Base-by-base conservation (phyloP, 1,140 invertebrate genomes). In the Drosophila pseudoobscura region DNA sequence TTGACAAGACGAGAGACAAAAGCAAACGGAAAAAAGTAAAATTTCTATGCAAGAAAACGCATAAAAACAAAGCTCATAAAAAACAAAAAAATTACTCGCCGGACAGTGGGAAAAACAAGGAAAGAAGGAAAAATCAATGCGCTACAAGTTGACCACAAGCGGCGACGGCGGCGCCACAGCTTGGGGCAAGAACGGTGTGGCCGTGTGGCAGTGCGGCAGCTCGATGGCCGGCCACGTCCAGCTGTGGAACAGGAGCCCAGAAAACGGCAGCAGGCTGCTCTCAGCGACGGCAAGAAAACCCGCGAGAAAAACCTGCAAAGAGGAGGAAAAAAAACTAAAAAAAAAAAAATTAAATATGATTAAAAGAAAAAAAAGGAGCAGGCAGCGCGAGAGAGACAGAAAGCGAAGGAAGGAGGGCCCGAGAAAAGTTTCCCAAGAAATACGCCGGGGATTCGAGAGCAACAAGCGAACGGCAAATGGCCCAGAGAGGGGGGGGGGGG, bases 331-430 rank as follows among this genome's bases (percentile, higher is more conserved):
- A 69, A 61, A 45, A 2, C 1, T 1, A 54, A 51, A 69, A 78
- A 80, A 52, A 75, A 85, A 88, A 39, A 88, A 89, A 88, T 87
- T 87, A 88, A 87, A 87, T 87, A 87, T 88, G 82, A 87, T 87
- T 87, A 87, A 87, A 83, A 82, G 83, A 87, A 87, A 87, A 87
- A 88, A 87, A 74, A 51, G 24, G 47, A 59, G 58, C 41, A 45
- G 47, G 45, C 22, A 29, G 45, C 26, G 29, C 49, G 15, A 51
- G 47, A 20, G 24, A 49, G 59, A 24, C 3, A 7, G 29, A 9
- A 35, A 52, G 29, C 45, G 24, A 56, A 29, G 35, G 11, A 50
- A 2, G 35, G 43, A 29, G 41, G 58, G 50, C 41, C 43, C 50
- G 20, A 46, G 58, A 61, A 79, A 72, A 66, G 75, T 65, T 75